Conservation (phyloP, 2,113 vertebrate genomes). For the Pseudorectes ferrugineus region DNA sequence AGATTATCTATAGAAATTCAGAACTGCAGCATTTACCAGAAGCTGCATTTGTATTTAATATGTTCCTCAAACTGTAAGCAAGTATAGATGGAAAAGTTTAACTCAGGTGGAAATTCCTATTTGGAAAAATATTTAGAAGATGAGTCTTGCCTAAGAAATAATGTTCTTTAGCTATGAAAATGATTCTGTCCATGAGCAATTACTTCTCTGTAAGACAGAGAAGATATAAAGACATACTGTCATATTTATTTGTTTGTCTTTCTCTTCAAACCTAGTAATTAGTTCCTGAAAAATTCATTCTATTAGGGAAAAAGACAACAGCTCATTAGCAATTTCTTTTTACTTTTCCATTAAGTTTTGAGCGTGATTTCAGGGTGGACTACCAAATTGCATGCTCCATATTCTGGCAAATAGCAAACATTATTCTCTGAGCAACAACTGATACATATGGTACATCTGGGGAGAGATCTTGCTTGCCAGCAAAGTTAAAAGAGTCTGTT, state of each 20-base stretch:
- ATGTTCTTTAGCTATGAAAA: neutral
- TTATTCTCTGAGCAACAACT: neutral
- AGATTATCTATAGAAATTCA: neutral
- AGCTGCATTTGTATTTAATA: neutral
- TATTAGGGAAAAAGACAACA: neutral
- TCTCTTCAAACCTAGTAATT: neutral
- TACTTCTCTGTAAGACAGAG: neutral
- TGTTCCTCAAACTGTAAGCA: neutral
- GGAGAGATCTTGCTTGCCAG: neutral
- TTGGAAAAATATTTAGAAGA: neutral
- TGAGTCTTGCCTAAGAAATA: neutral
- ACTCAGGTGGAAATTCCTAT: neutral
- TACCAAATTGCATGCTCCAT: neutral
- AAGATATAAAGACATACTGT: neutral
- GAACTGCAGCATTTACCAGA: neutral
- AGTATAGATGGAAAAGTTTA: neutral
- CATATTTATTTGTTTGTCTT: neutral
- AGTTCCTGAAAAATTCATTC: neutral
- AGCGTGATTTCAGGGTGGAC: neutral
- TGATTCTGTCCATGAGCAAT: neutral
- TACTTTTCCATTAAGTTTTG: neutral
- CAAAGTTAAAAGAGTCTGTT: neutral
- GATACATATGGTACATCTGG: neutral
- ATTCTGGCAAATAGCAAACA: neutral
- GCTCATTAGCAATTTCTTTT: neutral